Conservation (phyloP, 2,113 vertebrate species). For the Oophaga pumilio region DNA sequence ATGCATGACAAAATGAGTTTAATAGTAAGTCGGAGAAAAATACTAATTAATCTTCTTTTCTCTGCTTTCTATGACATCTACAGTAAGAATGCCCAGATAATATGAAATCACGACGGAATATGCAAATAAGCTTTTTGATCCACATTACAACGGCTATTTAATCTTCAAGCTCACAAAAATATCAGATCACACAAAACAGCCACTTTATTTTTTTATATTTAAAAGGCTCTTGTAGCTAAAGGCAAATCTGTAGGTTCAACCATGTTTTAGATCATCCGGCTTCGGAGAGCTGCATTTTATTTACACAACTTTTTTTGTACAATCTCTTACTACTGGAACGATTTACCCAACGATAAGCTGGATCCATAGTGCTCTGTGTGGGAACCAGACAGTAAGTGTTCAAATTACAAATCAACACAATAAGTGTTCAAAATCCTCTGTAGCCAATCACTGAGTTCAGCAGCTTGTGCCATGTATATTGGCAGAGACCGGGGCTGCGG, state of each 20-base stretch:
- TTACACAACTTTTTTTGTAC: too few relatives aligned
- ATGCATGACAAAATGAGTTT: constrained; percentile 33
- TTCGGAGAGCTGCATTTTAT: not conserved
- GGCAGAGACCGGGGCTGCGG: too few relatives aligned
- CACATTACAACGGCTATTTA: not conserved
- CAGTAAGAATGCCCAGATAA: not conserved
- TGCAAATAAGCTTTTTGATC: not conserved
- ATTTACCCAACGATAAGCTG: too few relatives aligned
- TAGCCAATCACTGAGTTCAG: too few relatives aligned
- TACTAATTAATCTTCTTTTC: constrained; percentile 34
- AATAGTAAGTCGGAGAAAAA: constrained; percentile 15
- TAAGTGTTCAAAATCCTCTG: too few relatives aligned
- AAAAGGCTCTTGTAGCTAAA: not conserved
- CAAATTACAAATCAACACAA: too few relatives aligned
- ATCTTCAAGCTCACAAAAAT: constrained; percentile 8
- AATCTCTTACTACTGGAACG: too few relatives aligned
- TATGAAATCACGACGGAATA: constrained; percentile 7
- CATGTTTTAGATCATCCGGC: not conserved
- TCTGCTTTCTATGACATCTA: constrained; percentile 10
- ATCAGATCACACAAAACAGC: not conserved
- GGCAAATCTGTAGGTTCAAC: not conserved
- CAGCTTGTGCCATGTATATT: too few relatives aligned
- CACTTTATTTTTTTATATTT: not conserved
- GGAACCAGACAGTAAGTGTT: too few relatives aligned
- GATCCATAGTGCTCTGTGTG: too few relatives aligned